These are phyloP conservation scores for Parasteatoda lunata DNA, from an alignment of 2,888 invertebrate species.

Conservation along the genomic window DNA sequence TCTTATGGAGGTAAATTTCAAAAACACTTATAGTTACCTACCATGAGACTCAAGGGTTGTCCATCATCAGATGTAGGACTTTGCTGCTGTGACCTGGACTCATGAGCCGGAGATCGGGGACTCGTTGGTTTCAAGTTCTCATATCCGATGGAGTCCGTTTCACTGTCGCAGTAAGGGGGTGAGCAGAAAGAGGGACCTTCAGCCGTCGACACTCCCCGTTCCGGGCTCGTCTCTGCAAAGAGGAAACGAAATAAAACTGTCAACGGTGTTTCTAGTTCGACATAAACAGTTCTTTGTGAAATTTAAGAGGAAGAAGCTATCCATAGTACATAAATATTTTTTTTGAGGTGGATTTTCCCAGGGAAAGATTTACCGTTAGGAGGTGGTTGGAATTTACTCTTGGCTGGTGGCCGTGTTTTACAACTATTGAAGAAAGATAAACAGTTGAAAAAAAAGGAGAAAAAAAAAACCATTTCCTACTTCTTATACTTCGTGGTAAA, in stretches of 20 bases:
- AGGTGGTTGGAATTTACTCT: neutral
- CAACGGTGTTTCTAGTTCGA: neutral
- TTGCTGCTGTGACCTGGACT: constrained; percentile 51
- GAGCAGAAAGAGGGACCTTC: constrained; percentile 46
- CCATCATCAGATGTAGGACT: constrained; percentile 28
- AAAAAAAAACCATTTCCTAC: too few species aligned
- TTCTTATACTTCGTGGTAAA: too few species aligned
- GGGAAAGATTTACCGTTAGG: neutral
- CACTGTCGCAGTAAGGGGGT: constrained; percentile 42
- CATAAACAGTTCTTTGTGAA: constrained; percentile 5
- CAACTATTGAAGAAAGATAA: neutral
- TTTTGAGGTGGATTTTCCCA: neutral
- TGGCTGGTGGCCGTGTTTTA: neutral
- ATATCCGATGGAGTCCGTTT: constrained; percentile 44
- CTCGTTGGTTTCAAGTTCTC: constrained; percentile 55
- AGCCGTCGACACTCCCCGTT: constrained; percentile 70
- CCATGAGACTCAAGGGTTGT: constrained; percentile 4
- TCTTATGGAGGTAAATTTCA: neutral
- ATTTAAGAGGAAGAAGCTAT: too few species aligned
- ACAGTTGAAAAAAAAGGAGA: too few species aligned
- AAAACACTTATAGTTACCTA: neutral
- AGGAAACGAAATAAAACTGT: constrained; percentile 5
- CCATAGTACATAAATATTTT: too few species aligned
- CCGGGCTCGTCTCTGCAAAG: constrained; percentile 70
- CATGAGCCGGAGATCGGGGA: constrained; percentile 64